A percentile compares a stretch with the other conserved stretches of the same genome.
Evolutionary conservation across 2,113 vertebrate species (phyloP).

Genomic region (Megatriorchis doriae): DNA sequence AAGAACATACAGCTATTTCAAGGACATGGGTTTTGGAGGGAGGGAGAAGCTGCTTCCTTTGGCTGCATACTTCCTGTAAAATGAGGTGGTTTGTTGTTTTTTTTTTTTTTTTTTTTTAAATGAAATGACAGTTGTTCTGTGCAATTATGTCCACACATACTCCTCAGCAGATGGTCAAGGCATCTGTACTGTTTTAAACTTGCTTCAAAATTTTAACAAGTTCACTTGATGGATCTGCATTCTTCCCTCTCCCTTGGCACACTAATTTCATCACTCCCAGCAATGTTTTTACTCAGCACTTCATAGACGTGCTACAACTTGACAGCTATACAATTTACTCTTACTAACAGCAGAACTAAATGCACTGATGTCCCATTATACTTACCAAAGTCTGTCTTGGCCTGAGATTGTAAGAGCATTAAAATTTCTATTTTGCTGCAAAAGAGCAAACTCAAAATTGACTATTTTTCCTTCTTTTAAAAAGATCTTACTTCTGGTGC

Average conservation of each 20-base stretch:
- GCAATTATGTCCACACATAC: neutral
- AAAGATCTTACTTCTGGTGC: neutral
- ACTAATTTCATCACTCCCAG: neutral
- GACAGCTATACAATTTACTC: conserved; percentile 18
- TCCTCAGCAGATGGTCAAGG: conserved; percentile 7
- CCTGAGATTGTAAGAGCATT: neutral
- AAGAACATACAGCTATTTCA: neutral
- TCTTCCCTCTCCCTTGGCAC: neutral
- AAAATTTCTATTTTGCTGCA: neutral
- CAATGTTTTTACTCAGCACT: conserved; percentile 4
- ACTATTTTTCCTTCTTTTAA: neutral
- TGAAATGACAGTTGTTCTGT: neutral
- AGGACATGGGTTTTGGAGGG: neutral
- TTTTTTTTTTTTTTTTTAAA: neutral
- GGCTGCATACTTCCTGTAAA: neutral
- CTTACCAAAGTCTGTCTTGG: neutral
- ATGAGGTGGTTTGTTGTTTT: fast-evolving
- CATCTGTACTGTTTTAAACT: neutral
- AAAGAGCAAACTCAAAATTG: neutral
- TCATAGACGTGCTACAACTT: neutral
- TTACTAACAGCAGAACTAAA: neutral
- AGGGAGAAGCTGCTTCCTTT: neutral
- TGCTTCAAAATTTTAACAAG: neutral
- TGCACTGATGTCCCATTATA: neutral
- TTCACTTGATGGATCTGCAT: neutral